phyloP scores from a whole-genome alignment of 1,140 invertebrate species.

The Neodiprion virginianus region DNA sequence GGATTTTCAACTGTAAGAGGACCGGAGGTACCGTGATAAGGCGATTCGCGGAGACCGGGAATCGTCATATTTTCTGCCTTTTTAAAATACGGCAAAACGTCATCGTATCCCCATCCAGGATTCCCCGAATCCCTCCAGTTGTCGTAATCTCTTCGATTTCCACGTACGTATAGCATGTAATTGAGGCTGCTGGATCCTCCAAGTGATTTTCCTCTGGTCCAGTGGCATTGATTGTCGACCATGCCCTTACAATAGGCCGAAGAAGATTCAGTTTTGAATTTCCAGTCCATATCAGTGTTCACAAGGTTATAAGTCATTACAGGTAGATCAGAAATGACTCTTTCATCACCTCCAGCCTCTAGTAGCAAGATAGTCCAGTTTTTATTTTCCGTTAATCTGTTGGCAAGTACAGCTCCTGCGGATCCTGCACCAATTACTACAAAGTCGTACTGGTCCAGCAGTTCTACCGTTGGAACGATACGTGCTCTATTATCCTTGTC shows the following conservation, averaged over 20 bases:
- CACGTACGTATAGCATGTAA: conserved; percentile 70
- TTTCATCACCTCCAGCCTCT: conserved; percentile 79
- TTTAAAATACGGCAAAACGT: conserved; percentile 62
- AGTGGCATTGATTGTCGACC: conserved; percentile 47
- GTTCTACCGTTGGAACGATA: conserved; percentile 57
- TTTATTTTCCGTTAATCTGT: conserved; percentile 71
- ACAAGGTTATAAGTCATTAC: conserved; percentile 76
- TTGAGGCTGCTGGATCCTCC: conserved; percentile 75
- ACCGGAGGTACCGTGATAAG: conserved; percentile 72
- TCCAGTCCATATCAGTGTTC: conserved; percentile 76
- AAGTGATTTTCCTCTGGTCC: conserved; percentile 61
- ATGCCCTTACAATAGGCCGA: conserved; percentile 65
- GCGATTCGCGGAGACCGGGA: conserved; percentile 59
- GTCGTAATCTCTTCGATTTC: conserved; percentile 58
- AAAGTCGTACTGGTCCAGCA: conserved; percentile 71
- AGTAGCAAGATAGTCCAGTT: conserved; percentile 74
- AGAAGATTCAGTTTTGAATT: conserved; percentile 75
- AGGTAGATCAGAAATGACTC: conserved; percentile 74
- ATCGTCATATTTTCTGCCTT: conserved; percentile 63
- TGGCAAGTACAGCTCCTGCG: conserved; percentile 79
- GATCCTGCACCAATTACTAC: conserved; percentile 81
- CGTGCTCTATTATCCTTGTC: conserved; percentile 65
- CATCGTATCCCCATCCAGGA: conserved; percentile 67
- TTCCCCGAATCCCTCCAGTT: conserved; percentile 63
- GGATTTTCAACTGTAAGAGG: conserved; percentile 72